These are phyloP conservation scores for Ochotona curzoniae DNA, from an alignment of 2,113 vertebrate genomes.

Conservation along the genomic window DNA sequence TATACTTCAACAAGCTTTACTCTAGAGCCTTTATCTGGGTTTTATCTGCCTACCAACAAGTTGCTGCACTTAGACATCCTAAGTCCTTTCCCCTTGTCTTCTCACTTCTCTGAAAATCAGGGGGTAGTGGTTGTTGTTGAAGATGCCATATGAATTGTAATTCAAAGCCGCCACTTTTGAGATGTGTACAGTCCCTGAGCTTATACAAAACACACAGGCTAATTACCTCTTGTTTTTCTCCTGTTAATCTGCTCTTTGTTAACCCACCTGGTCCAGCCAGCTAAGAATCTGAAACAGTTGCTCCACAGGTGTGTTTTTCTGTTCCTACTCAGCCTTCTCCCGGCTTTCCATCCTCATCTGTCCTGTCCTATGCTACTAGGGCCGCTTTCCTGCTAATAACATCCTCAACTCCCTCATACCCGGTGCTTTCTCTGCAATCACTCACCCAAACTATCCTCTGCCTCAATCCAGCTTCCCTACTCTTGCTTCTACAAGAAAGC, in stretches of 20 bases:
- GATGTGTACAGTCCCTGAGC: background rate
- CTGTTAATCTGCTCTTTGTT: background rate
- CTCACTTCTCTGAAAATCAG: background rate
- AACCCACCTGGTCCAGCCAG: background rate
- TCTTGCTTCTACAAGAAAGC: background rate
- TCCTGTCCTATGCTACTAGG: too few species aligned
- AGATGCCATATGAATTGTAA: background rate
- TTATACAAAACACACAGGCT: background rate
- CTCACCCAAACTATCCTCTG: background rate
- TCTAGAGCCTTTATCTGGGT: background rate
- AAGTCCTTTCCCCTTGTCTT: background rate
- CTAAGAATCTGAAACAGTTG: background rate
- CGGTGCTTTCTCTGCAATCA: background rate
- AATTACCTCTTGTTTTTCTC: background rate
- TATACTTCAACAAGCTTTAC: background rate
- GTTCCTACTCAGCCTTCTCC: background rate
- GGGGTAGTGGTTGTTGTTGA: background rate
- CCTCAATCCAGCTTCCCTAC: background rate
- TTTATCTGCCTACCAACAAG: background rate
- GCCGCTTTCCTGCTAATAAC: background rate
- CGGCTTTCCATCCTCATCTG: background rate
- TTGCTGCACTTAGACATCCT: background rate
- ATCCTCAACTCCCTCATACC: background rate
- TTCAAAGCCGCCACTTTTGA: background rate
- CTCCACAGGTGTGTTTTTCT: background rate